Evolutionary conservation across 2,888 invertebrate genomes (phyloP).

Genomic region (Hydriomena furcata): DNA sequence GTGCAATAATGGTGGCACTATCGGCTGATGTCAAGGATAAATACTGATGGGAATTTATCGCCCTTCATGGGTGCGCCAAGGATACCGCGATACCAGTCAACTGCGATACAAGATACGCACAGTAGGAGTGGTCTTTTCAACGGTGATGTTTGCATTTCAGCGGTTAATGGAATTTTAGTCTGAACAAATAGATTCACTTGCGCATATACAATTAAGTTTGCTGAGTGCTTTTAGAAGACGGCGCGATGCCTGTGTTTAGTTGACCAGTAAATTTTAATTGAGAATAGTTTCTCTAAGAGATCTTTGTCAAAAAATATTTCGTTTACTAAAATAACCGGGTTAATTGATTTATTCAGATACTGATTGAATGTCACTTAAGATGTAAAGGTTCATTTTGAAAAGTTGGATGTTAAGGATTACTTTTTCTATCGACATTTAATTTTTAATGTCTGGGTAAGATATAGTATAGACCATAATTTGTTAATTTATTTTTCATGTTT

Average conservation of each 20-base stretch:
- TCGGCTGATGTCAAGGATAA: constrained; percentile 74
- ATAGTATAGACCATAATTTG: too few species aligned
- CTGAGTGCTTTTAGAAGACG: constrained; percentile 21
- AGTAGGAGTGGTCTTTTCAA: constrained; percentile 67
- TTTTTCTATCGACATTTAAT: too few species aligned
- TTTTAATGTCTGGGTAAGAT: too few species aligned
- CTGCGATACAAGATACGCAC: constrained; percentile 54
- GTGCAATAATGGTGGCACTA: constrained; percentile 70
- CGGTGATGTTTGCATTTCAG: constrained; percentile 60
- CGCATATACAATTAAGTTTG: constrained; percentile 16
- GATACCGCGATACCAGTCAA: constrained; percentile 49
- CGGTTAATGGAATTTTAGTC: constrained; percentile 67
- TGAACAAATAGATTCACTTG: constrained; percentile 45
- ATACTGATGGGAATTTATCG: constrained; percentile 78
- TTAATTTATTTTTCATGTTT: too few species aligned
- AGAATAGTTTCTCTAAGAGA: too few species aligned
- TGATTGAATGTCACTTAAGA: too few species aligned
- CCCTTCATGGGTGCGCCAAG: constrained; percentile 65
- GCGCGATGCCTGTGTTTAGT: constrained; percentile 1
- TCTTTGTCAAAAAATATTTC: too few species aligned
- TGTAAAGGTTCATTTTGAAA: too few species aligned
- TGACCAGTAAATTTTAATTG: too few species aligned
- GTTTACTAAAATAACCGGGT: too few species aligned
- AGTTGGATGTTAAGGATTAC: too few species aligned
- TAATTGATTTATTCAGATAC: too few species aligned